Evolutionary conservation across 2,888 invertebrate species (phyloP).

Genomic region (Thera britannica): DNA sequence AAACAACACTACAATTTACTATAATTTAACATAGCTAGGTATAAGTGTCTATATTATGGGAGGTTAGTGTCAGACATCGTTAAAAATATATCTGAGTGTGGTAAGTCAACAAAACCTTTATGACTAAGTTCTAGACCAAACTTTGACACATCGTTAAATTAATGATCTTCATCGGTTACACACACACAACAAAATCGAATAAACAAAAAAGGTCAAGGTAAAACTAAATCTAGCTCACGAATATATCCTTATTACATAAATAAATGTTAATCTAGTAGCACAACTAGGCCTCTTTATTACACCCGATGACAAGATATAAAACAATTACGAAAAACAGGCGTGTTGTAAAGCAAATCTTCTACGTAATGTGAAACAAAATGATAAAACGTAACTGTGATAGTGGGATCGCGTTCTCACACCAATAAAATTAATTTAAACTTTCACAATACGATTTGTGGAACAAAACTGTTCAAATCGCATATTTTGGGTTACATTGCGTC

Average conservation of each 20-base stretch:
- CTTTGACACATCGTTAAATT: not conserved
- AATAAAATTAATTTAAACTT: slow-evolving; percentile 37
- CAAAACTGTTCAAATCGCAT: slow-evolving; percentile 36
- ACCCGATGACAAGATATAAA: not conserved
- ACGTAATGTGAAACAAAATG: slow-evolving; percentile 11
- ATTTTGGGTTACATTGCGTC: slow-evolving; percentile 35
- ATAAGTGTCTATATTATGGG: too few relatives aligned
- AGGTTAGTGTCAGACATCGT: too few relatives aligned
- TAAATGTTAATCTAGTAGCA: not conserved
- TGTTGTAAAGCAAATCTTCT: slow-evolving; percentile 5
- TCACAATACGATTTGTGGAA: slow-evolving; percentile 39
- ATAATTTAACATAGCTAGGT: too few relatives aligned
- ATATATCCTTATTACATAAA: not conserved
- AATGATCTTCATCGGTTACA: slow-evolving; percentile 5
- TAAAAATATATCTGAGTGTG: too few relatives aligned
- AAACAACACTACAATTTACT: too few relatives aligned
- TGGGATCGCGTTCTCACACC: slow-evolving; percentile 35
- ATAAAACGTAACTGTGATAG: slow-evolving; percentile 4
- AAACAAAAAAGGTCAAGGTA: slow-evolving; percentile 29
- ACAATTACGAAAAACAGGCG: slow-evolving; percentile 6
- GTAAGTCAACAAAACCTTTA: not conserved
- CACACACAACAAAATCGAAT: slow-evolving; percentile 21
- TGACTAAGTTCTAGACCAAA: not conserved
- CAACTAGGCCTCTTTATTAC: not conserved
- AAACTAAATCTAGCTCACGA: not conserved